phyloP scores from a whole-genome alignment of 1,140 invertebrate species.

The Drosophila teissieri region DNA sequence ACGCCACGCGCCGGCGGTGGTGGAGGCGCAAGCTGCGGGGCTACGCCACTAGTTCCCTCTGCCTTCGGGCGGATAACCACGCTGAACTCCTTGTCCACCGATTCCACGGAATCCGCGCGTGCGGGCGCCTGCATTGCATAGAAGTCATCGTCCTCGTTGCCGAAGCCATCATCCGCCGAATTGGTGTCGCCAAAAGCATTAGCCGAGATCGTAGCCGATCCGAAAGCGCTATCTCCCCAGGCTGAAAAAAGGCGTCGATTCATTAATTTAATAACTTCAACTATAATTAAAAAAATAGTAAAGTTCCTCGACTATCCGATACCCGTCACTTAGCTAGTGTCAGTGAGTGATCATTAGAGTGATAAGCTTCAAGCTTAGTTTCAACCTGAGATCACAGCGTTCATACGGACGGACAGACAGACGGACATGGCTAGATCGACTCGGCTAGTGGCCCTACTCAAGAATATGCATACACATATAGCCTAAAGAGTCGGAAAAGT shows the following conservation, averaged over 20 bases:
- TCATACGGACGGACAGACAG: too few relatives aligned
- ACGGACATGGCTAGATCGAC: too few relatives aligned
- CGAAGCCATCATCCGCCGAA: constrained; percentile 87
- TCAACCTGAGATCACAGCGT: too few relatives aligned
- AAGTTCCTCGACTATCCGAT: too few relatives aligned
- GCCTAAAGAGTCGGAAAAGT: too few relatives aligned
- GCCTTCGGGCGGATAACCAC: constrained; percentile 87
- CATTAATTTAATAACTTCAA: background rate
- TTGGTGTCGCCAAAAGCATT: constrained; percentile 85
- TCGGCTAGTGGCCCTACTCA: too few relatives aligned
- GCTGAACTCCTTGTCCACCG: constrained; percentile 86
- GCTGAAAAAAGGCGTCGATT: constrained; percentile 42
- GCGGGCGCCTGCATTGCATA: constrained; percentile 90
- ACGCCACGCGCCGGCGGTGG: constrained; percentile 87
- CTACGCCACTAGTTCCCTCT: constrained; percentile 82
- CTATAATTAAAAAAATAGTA: too few relatives aligned
- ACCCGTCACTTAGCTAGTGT: too few relatives aligned
- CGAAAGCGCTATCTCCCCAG: constrained; percentile 83
- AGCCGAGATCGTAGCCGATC: constrained; percentile 60
- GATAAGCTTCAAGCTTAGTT: too few relatives aligned
- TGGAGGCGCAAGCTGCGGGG: constrained; percentile 90
- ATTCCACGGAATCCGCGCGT: constrained; percentile 90
- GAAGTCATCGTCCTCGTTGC: constrained; percentile 92
- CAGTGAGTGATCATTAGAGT: too few relatives aligned
- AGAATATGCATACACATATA: too few relatives aligned